These are phyloP conservation scores for Triplophysa yarkandensis DNA, from an alignment of 2,797 vertebrate species.

Conservation along the genomic window DNA sequence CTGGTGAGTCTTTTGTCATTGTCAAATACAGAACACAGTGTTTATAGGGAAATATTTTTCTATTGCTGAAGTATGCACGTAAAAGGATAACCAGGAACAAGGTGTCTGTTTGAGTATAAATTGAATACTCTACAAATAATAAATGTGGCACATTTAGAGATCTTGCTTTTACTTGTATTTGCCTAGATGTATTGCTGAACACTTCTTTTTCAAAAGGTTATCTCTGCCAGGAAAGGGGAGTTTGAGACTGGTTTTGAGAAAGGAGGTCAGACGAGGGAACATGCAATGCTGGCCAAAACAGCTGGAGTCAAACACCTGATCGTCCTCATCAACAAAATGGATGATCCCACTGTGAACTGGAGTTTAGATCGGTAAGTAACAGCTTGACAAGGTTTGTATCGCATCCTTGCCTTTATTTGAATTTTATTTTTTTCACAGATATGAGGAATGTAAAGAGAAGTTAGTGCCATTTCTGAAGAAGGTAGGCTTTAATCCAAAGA, in stretches of 20 bases:
- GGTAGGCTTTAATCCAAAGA: conserved; percentile 99
- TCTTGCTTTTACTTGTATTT: background rate
- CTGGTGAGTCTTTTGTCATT: conserved; percentile 74
- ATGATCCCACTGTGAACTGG: conserved; percentile 98
- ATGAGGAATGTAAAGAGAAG: conserved; percentile 99
- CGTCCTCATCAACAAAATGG: conserved; percentile 99
- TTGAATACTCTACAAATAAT: too few species aligned
- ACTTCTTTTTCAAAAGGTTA: conserved; percentile 79
- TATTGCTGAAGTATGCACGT: too few species aligned
- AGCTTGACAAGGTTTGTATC: background rate
- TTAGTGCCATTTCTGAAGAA: conserved; percentile 98
- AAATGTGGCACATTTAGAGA: background rate
- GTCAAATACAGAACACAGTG: conserved; percentile 9
- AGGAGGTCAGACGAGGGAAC: conserved; percentile 97
- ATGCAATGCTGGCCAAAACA: conserved; percentile 98
- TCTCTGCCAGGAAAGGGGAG: conserved; percentile 97
- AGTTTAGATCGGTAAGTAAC: conserved; percentile 89
- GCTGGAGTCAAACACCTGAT: conserved; percentile 98
- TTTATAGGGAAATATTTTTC: background rate
- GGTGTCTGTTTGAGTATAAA: too few species aligned
- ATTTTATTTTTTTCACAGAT: conserved; percentile 71
- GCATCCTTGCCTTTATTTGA: background rate
- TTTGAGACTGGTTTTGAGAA: conserved; percentile 99
- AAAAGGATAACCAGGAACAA: too few species aligned
- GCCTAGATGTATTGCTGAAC: background rate